phyloP scores from a whole-genome alignment of 2,888 invertebrate genomes.

The Argynnis bischoffii region DNA sequence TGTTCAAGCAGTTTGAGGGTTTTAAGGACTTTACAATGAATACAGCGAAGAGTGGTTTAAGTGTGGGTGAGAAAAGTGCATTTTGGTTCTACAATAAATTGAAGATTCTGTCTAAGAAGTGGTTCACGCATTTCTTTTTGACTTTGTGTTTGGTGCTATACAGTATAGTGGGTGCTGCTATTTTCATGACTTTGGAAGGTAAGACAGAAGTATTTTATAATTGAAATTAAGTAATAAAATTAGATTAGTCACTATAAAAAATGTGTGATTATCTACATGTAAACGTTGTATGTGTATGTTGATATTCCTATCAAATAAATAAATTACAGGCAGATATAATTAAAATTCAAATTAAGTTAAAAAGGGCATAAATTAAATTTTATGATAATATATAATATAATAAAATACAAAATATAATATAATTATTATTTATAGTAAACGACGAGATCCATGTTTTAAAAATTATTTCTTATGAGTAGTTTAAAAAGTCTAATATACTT shows the following conservation, averaged over 20 bases:
- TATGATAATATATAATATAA: too few relatives aligned
- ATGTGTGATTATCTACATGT: too few relatives aligned
- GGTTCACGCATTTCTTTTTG: slow-evolving; percentile 95
- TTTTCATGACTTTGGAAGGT: slow-evolving; percentile 92
- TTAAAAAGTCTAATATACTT: neutral
- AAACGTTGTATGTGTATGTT: too few relatives aligned
- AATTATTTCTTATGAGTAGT: too few relatives aligned
- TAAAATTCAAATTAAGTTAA: too few relatives aligned
- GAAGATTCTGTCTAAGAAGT: slow-evolving; percentile 88
- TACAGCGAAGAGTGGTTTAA: slow-evolving; percentile 89
- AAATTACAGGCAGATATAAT: too few relatives aligned
- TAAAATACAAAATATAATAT: too few relatives aligned
- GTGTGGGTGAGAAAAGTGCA: slow-evolving; percentile 91
- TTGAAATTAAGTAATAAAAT: neutral
- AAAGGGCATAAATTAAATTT: too few relatives aligned
- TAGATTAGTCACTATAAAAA: too few relatives aligned
- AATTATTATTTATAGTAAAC: too few relatives aligned
- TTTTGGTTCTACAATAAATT: slow-evolving; percentile 91
- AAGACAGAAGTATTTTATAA: slow-evolving; percentile 50
- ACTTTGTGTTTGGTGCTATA: slow-evolving; percentile 89
- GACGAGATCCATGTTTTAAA: too few relatives aligned
- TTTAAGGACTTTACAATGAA: slow-evolving; percentile 89
- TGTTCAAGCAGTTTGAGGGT: slow-evolving; percentile 90
- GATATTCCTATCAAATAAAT: too few relatives aligned
- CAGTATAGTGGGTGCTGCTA: slow-evolving; percentile 90